phyloP scores from a whole-genome alignment of 1,140 invertebrate species.

The Paraescarpia echinospica region DNA sequence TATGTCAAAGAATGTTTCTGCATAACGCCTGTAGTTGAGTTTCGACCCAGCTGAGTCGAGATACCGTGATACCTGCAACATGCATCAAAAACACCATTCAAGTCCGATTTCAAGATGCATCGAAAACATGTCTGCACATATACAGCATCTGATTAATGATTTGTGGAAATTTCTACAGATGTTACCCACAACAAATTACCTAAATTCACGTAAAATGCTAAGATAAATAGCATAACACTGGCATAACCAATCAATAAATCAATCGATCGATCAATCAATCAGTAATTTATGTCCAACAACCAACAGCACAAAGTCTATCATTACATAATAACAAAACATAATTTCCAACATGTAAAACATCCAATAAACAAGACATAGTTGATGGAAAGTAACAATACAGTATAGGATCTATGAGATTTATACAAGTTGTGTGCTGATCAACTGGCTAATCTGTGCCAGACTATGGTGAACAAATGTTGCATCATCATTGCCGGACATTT shows the following conservation, averaged over 20 bases:
- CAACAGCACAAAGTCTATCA: no score
- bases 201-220: no score
- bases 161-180: neutral
- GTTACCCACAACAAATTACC: neutral
- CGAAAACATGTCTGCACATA: neutral
- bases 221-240: no score
- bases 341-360: no score
- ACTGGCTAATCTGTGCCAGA: neutral
- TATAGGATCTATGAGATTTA: neutral
- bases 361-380: no score
- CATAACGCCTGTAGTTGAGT: conserved; percentile 95
- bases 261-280: no score
- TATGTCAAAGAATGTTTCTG: conserved; percentile 95
- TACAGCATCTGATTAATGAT: neutral
- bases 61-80: conserved; percentile 77
- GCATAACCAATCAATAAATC: no score
- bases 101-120: neutral
- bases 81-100: neutral
- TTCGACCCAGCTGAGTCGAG: conserved; percentile 91
- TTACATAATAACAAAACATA: no score
- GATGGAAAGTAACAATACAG: no score
- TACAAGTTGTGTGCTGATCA: neutral
- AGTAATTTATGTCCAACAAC: no score
- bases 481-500: no score
- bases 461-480: neutral